These are phyloP conservation scores for Hyposoter didymator DNA, from an alignment of 2,888 invertebrate species.

Conservation along the genomic window DNA sequence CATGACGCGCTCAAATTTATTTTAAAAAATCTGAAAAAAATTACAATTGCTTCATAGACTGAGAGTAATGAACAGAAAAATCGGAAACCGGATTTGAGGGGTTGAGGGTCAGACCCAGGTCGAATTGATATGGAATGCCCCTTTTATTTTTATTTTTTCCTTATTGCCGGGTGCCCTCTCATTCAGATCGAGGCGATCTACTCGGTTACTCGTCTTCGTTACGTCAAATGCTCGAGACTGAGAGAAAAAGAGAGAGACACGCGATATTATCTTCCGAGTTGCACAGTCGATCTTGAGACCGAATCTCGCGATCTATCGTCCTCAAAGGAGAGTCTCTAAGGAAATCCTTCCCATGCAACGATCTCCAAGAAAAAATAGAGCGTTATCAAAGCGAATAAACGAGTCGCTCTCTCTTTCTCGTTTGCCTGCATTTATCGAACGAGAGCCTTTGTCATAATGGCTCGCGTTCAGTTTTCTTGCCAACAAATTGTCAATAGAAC, in stretches of 20 bases:
- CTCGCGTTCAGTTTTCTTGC: background rate
- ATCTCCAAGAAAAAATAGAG: too few species aligned
- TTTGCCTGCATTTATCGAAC: conserved; percentile 35
- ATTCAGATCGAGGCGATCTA: conserved; percentile 60
- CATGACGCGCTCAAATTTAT: too few species aligned
- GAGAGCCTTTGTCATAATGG: background rate
- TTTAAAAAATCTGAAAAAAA: too few species aligned
- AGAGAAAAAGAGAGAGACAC: conserved; percentile 48
- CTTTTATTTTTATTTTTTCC: background rate
- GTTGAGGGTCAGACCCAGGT: too few species aligned
- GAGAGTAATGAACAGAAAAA: too few species aligned
- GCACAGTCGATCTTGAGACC: conserved; percentile 36
- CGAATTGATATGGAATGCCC: too few species aligned
- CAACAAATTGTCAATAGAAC: background rate
- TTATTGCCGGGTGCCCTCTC: conserved; percentile 14
- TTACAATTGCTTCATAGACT: too few species aligned
- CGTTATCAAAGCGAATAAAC: conserved; percentile 53
- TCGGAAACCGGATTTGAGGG: too few species aligned
- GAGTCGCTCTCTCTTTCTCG: conserved; percentile 25
- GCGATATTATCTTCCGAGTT: conserved; percentile 46
- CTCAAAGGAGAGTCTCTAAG: conserved; percentile 47
- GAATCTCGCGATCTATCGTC: conserved; percentile 52
- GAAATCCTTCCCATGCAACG: conserved; percentile 48
- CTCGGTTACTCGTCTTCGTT: conserved; percentile 34
- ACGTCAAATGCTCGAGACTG: conserved; percentile 11